Base-by-base conservation (phyloP, 92 coral and sea anemone genomes). In the Heteractis magnifica region DNA sequence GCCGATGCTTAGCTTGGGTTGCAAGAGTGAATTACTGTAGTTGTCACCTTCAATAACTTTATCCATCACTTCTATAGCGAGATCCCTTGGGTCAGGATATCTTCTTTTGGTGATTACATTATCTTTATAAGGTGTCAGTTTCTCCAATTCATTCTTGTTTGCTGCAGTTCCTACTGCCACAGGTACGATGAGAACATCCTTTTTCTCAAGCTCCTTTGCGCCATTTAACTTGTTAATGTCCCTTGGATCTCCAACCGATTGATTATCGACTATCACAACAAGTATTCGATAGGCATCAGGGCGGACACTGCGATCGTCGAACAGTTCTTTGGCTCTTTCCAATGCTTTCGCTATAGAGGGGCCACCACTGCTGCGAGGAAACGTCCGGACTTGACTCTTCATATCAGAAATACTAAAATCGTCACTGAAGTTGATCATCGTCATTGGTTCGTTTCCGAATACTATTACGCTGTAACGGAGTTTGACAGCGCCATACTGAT, bases 111-210 rank as follows among this genome's bases (percentile, higher is more conserved):
- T 77, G 56, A 91, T 83, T 18, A 91, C 75, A 55, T 81, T 81
- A 8, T 85, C 90, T 71, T 85, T 83, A 52, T 83, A 76, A 6
- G 90, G 79, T 20, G 90, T 90, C 48, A 91, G 75, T 50, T 79
- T 84, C 55, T 86, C 86, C 65, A 93, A 72, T 60, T 93, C 95
- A 20, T 84, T 71, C 7, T 80, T 90, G 74, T 94, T 90, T 6
- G 92, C 89, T 73, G 87, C 86, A 53, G 49, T 71, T 16, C 98
- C 99, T 73, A 94, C 82, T 71, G 93, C 94, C 55, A 97, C 98
- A 5, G 98, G 92, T 56, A 97, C 89, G 11, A 94, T 71, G 56
- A 70, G 82, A 9, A 97, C 93, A 49, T 85, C 90, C 19, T 70
- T 78, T 53, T 76, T 82, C 56, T 88, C 90, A 85, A 97, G 88